These are phyloP conservation scores for Strigops habroptila DNA, from an alignment of 2,113 vertebrate genomes.

Conservation along the genomic window DNA sequence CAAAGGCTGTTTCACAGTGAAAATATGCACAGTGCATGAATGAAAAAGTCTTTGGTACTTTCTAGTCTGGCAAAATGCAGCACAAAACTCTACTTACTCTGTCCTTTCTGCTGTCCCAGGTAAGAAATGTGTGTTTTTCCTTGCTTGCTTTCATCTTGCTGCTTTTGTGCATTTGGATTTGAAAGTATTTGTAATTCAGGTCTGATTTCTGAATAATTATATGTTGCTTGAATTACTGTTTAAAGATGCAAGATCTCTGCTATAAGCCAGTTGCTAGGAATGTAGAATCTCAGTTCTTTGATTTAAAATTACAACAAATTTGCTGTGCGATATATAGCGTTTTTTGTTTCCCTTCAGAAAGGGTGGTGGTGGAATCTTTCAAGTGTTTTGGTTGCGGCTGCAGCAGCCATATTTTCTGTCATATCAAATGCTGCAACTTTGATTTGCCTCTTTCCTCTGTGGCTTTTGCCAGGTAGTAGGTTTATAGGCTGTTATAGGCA, in stretches of 20 bases:
- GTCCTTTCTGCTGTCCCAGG: slow-evolving; percentile 91
- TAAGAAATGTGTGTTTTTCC: slow-evolving; percentile 73
- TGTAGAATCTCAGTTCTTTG: neutral
- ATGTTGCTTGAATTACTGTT: slow-evolving; percentile 28
- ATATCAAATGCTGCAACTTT: slow-evolving; percentile 75
- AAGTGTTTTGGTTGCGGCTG: slow-evolving; percentile 30
- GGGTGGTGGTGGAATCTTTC: slow-evolving; percentile 34
- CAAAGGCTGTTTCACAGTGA: slow-evolving; percentile 90
- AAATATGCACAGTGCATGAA: slow-evolving; percentile 97
- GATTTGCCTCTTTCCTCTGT: slow-evolving; percentile 54
- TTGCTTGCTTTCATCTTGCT: slow-evolving; percentile 1
- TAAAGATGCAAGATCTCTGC: slow-evolving; percentile 39
- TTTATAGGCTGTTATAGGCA: slow-evolving; percentile 8
- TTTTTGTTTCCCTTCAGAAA: slow-evolving; percentile 2
- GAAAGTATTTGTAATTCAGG: slow-evolving; percentile 64
- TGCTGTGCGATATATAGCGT: slow-evolving; percentile 26
- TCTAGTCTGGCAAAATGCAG: slow-evolving; percentile 90
- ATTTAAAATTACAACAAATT: slow-evolving; percentile 57
- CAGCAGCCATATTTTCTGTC: slow-evolving; percentile 60
- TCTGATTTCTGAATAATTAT: slow-evolving; percentile 52
- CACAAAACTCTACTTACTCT: slow-evolving; percentile 83
- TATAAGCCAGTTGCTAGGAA: slow-evolving; percentile 53
- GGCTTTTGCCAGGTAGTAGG: slow-evolving; percentile 6
- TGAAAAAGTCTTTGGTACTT: slow-evolving; percentile 84
- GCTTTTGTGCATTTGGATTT: slow-evolving; percentile 33